phyloP scores from a whole-genome alignment of 2,888 invertebrate genomes.

The Leptinotarsa haldemani region DNA sequence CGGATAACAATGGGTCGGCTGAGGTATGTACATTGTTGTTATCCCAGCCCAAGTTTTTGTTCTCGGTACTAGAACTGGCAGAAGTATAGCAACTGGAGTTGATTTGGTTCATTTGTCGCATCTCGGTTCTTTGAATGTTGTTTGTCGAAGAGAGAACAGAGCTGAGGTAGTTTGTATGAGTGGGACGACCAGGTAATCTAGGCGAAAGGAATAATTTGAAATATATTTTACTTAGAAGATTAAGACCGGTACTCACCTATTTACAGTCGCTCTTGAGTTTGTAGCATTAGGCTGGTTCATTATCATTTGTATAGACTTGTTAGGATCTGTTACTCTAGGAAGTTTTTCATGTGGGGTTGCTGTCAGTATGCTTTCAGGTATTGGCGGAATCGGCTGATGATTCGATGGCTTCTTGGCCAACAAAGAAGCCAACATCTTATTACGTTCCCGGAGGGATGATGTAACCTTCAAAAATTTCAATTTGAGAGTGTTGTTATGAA shows the following conservation, averaged over 20 bases:
- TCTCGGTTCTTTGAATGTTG: slow-evolving; percentile 59
- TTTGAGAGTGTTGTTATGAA: no score
- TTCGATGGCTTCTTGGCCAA: slow-evolving; percentile 78
- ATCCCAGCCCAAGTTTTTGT: slow-evolving; percentile 62
- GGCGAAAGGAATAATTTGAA: slow-evolving; percentile 13
- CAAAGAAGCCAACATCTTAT: slow-evolving; percentile 86
- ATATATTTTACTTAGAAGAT: neutral
- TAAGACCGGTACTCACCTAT: slow-evolving; percentile 21
- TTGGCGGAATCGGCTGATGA: slow-evolving; percentile 73
- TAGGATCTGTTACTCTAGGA: slow-evolving; percentile 64
- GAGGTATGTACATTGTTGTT: slow-evolving; percentile 56
- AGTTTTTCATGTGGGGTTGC: slow-evolving; percentile 80
- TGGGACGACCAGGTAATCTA: slow-evolving; percentile 57
- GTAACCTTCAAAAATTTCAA: slow-evolving; percentile 56
- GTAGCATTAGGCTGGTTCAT: slow-evolving; percentile 50
- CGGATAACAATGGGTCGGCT: slow-evolving; percentile 79
- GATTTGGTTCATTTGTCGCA: slow-evolving; percentile 50
- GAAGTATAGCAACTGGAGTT: slow-evolving; percentile 55
- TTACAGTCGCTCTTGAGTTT: slow-evolving; percentile 38
- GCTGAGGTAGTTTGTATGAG: slow-evolving; percentile 62
- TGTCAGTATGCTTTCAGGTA: slow-evolving; percentile 73
- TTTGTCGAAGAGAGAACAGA: slow-evolving; percentile 60
- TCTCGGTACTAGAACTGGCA: slow-evolving; percentile 58
- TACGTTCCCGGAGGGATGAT: slow-evolving; percentile 78
- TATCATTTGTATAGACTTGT: slow-evolving; percentile 54